phyloP scores from a whole-genome alignment of 2,113 vertebrate species.

The cat (Felis catus) region DNA sequence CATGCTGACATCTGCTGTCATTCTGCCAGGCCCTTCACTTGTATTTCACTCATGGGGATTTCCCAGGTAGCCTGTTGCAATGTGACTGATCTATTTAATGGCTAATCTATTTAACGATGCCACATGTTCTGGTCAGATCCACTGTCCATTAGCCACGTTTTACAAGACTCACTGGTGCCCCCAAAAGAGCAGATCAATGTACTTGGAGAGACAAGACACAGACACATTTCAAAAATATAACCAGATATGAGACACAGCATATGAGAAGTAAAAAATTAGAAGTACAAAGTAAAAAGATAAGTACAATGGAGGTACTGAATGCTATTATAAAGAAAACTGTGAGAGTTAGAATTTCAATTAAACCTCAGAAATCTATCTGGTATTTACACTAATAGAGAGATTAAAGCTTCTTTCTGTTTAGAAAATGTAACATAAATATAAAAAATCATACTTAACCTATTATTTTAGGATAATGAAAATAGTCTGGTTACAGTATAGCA shows the following conservation, averaged over 20 bases:
- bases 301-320: neutral
- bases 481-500: neutral
- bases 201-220: neutral
- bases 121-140: neutral
- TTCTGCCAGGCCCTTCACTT: neutral
- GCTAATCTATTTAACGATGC: neutral
- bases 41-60: neutral
- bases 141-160: neutral
- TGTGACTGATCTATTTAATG: neutral
- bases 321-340: neutral
- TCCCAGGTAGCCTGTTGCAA: neutral
- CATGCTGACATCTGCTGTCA: neutral
- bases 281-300: neutral
- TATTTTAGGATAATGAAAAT: neutral
- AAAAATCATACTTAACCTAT: neutral
- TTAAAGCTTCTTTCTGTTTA: neutral
- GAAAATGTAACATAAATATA: neutral
- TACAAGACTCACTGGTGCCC: neutral
- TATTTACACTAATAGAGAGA: neutral
- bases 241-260: neutral
- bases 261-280: neutral
- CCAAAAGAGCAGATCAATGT: neutral
- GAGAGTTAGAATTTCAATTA: neutral
- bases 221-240: neutral
- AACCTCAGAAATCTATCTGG: neutral